Evolutionary conservation across 2,113 vertebrate genomes (phyloP), one percentile per base, ranked within the genome.

Genomic region (Bostrychus sinensis): DNA sequence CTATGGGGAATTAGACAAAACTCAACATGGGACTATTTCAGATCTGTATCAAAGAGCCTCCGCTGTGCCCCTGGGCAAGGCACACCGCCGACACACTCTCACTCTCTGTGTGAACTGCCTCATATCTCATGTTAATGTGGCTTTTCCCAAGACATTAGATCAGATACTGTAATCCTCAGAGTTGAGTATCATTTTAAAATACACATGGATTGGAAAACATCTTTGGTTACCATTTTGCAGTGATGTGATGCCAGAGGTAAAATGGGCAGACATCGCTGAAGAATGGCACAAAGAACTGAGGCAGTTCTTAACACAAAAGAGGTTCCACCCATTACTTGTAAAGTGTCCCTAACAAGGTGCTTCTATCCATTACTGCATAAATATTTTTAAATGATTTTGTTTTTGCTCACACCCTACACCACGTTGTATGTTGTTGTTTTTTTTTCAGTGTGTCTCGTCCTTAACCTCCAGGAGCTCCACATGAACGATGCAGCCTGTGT

Each of bases 31-130:
- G 19, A 41, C 32, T 53, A 39, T 70, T 68, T 78, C 34, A 74
- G 66, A 81, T 86, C 59, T 63, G 6, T 63, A 81, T 86, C 66
- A 79, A 75, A 85, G 68, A 64, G 16, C 50, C 53, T 42, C 56
- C 62, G 26, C 64, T 37, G 46, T 54, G 55, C 73, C 66, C 73
- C 80, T 82, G 70, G 77, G 67, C 62, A 64, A 17, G 42, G 42
- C 56, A 62, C 39, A 65, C 72, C 30, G 45, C 30, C 32, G 13
- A 50, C 60, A 53, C 61, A 53, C 34, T 11, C 43, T 30, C 23
- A 12, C 45, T 43, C 4, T 4, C 67, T 50, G 56, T 19, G 28
- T 75, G 68, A 72, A 81, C 64, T 39, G 9, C 38, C 46, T 59
- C 72, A 39, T 69, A 66, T 74, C 66, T 79, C 74, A 71, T 69